Conservation (phyloP, 2,888 invertebrate species). For the Watsonalla cultraria region DNA sequence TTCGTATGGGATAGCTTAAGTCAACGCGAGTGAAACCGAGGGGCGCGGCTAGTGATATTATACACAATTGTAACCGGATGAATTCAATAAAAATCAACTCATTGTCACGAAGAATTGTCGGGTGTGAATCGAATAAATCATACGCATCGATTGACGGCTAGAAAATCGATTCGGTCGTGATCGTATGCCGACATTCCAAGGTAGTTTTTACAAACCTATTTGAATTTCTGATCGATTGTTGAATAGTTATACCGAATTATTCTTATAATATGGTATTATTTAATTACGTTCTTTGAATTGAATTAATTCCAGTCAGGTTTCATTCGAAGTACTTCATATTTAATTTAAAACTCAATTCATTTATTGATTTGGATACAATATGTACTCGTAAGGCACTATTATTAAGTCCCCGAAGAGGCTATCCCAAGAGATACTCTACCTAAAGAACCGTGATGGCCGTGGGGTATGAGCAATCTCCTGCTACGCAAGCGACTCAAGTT, state of each 20-base stretch:
- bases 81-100: neutral
- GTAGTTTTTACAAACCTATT: constrained; percentile 25
- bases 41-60: constrained; percentile 1
- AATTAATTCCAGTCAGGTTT: too few relatives aligned
- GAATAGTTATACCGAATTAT: neutral
- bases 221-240: constrained; percentile 26
- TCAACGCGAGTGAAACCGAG: neutral
- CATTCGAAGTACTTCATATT: too few relatives aligned
- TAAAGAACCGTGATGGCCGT: too few relatives aligned
- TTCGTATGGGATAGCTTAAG: too few relatives aligned
- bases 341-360: too few relatives aligned
- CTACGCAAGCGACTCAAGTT: too few relatives aligned
- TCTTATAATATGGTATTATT: neutral
- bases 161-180: constrained; percentile 64
- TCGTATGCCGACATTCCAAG: constrained; percentile 29
- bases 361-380: too few relatives aligned
- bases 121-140: constrained; percentile 64
- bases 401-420: too few relatives aligned
- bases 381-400: too few relatives aligned
- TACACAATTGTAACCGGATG: neutral
- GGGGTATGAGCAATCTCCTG: too few relatives aligned
- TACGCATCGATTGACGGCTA: constrained; percentile 53
- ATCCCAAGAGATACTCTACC: too few relatives aligned
- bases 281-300: neutral
- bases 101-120: constrained; percentile 32